phyloP scores from a whole-genome alignment of 2,113 vertebrate species.

The Ailurus styani region DNA sequence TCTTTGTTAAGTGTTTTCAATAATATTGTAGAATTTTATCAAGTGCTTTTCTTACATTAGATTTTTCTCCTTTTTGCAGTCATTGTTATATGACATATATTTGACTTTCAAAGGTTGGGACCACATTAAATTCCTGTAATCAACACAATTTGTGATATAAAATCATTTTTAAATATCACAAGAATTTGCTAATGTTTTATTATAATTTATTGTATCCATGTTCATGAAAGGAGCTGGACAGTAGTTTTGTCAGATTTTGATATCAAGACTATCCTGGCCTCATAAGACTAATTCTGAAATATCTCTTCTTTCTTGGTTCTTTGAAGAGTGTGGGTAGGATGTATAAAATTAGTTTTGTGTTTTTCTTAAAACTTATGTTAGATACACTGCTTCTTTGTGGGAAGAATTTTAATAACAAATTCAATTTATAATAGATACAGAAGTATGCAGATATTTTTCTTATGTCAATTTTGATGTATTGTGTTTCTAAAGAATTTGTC shows the following conservation, averaged over 20 bases:
- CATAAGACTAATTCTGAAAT: background rate
- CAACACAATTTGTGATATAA: background rate
- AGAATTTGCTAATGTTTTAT: background rate
- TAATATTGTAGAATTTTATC: background rate
- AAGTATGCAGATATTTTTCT: background rate
- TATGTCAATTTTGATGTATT: background rate
- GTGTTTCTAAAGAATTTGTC: background rate
- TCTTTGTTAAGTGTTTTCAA: background rate
- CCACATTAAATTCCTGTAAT: background rate
- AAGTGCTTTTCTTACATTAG: background rate
- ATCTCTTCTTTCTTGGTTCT: background rate
- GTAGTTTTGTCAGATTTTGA: background rate
- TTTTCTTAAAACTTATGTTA: background rate
- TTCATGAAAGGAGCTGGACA: background rate
- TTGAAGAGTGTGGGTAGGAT: background rate
- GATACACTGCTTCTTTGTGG: background rate
- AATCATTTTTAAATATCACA: background rate
- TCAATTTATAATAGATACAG: background rate
- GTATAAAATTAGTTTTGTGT: background rate
- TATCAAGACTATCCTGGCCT: background rate
- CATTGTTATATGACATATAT: background rate
- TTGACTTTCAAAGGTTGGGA: background rate
- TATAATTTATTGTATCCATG: background rate
- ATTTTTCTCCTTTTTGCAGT: background rate
- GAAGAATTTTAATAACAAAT: background rate